Evolutionary conservation across 2,797 vertebrate species (phyloP), one percentile per base, ranked within the genome.

Genomic region (Ctenosaura bakeri): DNA sequence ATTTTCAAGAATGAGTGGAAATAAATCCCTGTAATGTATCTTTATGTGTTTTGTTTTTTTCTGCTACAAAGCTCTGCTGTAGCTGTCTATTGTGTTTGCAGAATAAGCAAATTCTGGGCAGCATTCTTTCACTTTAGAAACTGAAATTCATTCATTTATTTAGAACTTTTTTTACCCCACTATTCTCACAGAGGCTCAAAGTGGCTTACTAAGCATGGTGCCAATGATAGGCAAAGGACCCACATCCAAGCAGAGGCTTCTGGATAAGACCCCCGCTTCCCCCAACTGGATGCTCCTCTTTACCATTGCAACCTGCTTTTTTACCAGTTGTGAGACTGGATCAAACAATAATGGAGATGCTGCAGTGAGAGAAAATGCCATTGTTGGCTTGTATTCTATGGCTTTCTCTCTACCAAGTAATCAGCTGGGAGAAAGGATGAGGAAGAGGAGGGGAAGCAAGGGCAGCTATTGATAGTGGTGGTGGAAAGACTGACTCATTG

Each of bases 71-170:
- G n/a, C 32, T 84, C 38, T 54, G 64, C 50, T 87, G 9, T 50
- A 32, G 42, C 71, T 77, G 24, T n/a, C 46, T 64, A 59, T 66
- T 89, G 82, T 89, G 16, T 71, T 89, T 35, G 52, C 42, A 20
- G n/a, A 89, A 78, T 13, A 18, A 54, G 35, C 26, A 89, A 69
- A 38, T 78, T 35, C 22, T 38, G 7, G 10, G 54, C 84, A 84
- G 42, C 76, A 69, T 66, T 18, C 13, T 89, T 85, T n/a, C 38
- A 12, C 78, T 56, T 78, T 82, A 84, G 78, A 85, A 78, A 16
- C 42, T 46, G 42, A 46, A 46, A 26, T 12, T 85, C 80, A n/a
- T 89, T 79, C 46, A 80, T 89, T 83, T 50, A 89, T 89, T 80
- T 69, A 14, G 50, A 85, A 42, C 38, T 1, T 80, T 85, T 85